Evolutionary conservation across 2,888 invertebrate genomes (phyloP).

Genomic region (Torymus auratus): DNA sequence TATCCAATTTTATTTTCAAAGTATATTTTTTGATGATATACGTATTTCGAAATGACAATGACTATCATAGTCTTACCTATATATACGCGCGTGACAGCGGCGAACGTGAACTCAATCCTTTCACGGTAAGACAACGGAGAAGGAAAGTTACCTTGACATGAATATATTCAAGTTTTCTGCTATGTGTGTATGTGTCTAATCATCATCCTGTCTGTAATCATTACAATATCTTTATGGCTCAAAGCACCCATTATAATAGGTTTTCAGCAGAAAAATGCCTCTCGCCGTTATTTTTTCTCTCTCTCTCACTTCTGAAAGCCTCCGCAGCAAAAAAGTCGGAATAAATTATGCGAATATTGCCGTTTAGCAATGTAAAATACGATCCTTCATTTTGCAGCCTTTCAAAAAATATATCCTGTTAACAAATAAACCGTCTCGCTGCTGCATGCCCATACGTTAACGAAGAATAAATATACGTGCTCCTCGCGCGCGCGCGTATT

Average conservation of each 20-base stretch:
- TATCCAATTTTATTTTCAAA: too few relatives aligned
- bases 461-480: too few relatives aligned
- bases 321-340: background rate
- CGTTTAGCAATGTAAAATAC: background rate
- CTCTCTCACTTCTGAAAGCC: background rate
- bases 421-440: background rate
- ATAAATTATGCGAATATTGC: conserved; percentile 11
- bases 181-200: conserved; percentile 9
- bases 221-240: conserved; percentile 40
- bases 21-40: background rate
- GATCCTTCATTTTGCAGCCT: background rate
- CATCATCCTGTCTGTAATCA: conserved; percentile 38
- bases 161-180: conserved; percentile 54
- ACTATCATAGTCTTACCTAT: conserved; percentile 21
- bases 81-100: conserved; percentile 1
- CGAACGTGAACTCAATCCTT: conserved; percentile 49
- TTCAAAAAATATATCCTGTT: too few relatives aligned
- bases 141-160: conserved; percentile 57
- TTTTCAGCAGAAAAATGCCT: conserved; percentile 13
- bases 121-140: conserved; percentile 50
- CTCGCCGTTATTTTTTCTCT: background rate
- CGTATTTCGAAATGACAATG: conserved; percentile 8
- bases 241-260: conserved; percentile 28
- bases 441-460: background rate
- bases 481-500: too few relatives aligned